Conservation (phyloP, 2,888 invertebrate species). For the Melanchra persicariae region DNA sequence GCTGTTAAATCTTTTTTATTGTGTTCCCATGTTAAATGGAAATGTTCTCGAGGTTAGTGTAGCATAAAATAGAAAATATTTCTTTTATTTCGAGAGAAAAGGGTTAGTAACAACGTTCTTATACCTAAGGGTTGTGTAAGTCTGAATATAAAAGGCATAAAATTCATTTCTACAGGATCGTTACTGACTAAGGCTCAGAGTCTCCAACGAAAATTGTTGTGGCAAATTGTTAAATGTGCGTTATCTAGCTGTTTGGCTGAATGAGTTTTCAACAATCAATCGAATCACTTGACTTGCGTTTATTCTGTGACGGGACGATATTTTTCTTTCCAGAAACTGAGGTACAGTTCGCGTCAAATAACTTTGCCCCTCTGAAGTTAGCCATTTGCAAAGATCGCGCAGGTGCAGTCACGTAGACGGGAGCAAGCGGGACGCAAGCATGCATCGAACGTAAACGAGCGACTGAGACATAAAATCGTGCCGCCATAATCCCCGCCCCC, state of each 20-base stretch:
- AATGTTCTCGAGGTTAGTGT: not conserved
- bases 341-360: no score
- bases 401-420: no score
- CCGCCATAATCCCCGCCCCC: no score
- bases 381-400: no score
- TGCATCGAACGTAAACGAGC: no score
- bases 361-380: no score
- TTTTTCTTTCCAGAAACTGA: no score
- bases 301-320: no score
- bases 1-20: constrained; percentile 28
- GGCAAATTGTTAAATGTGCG: not conserved
- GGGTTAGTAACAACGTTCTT: not conserved
- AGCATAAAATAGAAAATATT: not conserved
- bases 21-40: constrained; percentile 15
- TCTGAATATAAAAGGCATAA: not conserved
- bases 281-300: no score
- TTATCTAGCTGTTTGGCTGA: not conserved
- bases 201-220: not conserved
- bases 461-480: no score
- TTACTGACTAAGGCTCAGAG: not conserved
- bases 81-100: not conserved
- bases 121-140: not conserved
- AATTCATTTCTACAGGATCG: not conserved
- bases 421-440: no score
- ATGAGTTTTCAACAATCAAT: not conserved